Percentiles rank a stretch among this genome's conserved stretches.
Evolutionary conservation across 2,888 invertebrate species (phyloP).

Genomic region (Lycia hirtaria): DNA sequence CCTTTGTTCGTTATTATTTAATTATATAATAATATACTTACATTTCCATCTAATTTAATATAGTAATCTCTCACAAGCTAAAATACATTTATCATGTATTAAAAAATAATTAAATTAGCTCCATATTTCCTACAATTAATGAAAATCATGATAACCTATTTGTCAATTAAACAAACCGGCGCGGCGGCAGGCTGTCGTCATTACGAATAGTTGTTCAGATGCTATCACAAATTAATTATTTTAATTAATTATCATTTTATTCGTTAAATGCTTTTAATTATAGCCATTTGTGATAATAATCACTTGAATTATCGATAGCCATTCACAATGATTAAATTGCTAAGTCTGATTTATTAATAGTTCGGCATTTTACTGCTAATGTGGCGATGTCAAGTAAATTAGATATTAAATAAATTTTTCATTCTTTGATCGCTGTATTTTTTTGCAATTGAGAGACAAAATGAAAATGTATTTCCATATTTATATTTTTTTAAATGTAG

Average conservation of each 20-base stretch:
- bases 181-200: conserved; percentile 6
- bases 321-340: conserved; percentile 45
- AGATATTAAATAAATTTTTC: too few relatives aligned
- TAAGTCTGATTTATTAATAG: conserved; percentile 10
- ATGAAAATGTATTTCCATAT: too few relatives aligned
- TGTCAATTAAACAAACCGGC: conserved; percentile 16
- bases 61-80: too few relatives aligned
- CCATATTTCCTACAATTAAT: conserved; percentile 1
- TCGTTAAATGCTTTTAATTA: conserved; percentile 43
- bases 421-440: too few relatives aligned
- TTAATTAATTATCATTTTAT: conserved; percentile 37
- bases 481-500: too few relatives aligned
- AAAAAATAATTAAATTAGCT: too few relatives aligned
- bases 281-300: conserved; percentile 42
- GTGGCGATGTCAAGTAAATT: not conserved
- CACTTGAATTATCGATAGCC: conserved; percentile 43
- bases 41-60: too few relatives aligned
- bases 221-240: conserved; percentile 26
- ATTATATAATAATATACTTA: too few relatives aligned
- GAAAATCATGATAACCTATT: conserved; percentile 4
- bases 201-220: conserved; percentile 19
- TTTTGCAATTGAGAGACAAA: too few relatives aligned
- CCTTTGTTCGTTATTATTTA: too few relatives aligned
- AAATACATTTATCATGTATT: too few relatives aligned
- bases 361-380: not conserved